phyloP scores from a whole-genome alignment of 2,113 vertebrate genomes.

The Saimiri boliviensis region DNA sequence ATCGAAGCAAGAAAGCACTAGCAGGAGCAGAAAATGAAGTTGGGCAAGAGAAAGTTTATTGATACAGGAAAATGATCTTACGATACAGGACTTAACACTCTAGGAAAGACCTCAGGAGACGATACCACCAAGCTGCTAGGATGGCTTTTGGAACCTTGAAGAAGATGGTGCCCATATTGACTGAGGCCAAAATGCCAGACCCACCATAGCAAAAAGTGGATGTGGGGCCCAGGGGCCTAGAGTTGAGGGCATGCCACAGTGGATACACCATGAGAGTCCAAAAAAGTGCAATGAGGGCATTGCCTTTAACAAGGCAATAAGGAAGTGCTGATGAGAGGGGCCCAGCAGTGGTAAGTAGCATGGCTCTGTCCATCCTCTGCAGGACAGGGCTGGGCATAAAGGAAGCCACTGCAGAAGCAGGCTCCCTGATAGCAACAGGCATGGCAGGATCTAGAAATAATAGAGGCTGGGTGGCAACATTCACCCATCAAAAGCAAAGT shows the following conservation, averaged over 20 bases:
- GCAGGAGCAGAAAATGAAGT: neutral
- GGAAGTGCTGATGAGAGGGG: neutral
- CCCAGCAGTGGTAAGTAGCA: accelerated
- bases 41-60: neutral
- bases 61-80: neutral
- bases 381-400: neutral
- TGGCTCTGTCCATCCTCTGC: accelerated
- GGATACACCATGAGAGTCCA: no score
- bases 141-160: neutral
- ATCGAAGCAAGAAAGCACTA: neutral
- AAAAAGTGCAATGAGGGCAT: accelerated
- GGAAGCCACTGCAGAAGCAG: neutral
- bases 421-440: neutral
- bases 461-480: neutral
- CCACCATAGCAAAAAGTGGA: neutral
- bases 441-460: neutral
- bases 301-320: neutral
- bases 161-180: neutral
- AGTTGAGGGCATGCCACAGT: neutral
- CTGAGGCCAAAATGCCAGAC: neutral
- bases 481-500: neutral
- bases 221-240: neutral
- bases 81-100: neutral
- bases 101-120: neutral
- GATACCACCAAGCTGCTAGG: neutral